phyloP scores from a whole-genome alignment of 2,888 invertebrate genomes.

The Argyra leucocephala region DNA sequence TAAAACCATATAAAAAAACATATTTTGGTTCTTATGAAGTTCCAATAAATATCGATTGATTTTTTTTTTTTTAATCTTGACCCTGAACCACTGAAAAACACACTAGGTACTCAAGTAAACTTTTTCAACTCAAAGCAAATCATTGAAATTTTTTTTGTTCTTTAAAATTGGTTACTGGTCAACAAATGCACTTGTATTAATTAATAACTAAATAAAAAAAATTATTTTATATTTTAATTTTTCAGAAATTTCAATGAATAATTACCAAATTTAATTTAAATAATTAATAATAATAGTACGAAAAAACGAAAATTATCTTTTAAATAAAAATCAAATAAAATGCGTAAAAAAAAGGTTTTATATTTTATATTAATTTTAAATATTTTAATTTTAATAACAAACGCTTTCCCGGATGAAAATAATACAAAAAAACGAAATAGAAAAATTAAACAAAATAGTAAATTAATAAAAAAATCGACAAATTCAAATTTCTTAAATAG shows the following conservation, averaged over 20 bases:
- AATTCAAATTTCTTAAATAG: conserved; percentile 15
- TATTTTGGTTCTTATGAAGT: too few species aligned
- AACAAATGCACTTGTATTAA: background rate
- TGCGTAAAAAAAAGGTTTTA: background rate
- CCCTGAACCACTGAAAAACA: too few species aligned
- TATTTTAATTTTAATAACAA: background rate
- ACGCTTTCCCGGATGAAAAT: conserved; percentile 7
- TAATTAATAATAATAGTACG: background rate
- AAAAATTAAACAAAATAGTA: conserved; percentile 12
- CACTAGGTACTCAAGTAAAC: too few species aligned
- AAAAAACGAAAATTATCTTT: too few species aligned
- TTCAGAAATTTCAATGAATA: background rate
- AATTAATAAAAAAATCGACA: conserved; percentile 10
- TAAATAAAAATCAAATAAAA: background rate
- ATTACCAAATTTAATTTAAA: background rate
- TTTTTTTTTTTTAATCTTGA: too few species aligned
- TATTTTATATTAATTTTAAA: background rate
- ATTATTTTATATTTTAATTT: background rate
- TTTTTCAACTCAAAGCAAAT: too few species aligned
- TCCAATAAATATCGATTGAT: too few species aligned
- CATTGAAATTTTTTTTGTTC: too few species aligned
- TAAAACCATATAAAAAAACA: too few species aligned
- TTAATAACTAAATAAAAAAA: background rate
- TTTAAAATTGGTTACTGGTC: too few species aligned
- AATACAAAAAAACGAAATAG: conserved; percentile 14